Evolutionary conservation across 2,113 vertebrate genomes (phyloP).

Genomic region (Sprattus sprattus): DNA sequence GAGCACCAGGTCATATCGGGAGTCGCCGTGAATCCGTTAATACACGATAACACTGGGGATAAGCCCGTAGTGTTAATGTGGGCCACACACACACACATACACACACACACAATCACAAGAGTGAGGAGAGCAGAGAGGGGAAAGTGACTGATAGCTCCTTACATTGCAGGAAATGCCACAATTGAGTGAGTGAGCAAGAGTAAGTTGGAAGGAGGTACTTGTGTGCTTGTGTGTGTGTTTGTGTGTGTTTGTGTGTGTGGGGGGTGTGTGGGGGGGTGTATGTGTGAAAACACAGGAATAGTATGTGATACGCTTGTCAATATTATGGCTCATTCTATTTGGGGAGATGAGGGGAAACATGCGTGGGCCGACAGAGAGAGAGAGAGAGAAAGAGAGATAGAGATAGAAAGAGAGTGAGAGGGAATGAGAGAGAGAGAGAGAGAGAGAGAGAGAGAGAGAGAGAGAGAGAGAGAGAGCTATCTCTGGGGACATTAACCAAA

Average conservation of each 20-base stretch:
- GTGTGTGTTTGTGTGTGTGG: slow-evolving; percentile 1
- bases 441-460: background rate
- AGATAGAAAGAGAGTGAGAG: background rate
- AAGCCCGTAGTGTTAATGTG: background rate
- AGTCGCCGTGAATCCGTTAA: background rate
- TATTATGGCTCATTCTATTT: background rate
- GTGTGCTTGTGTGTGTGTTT: background rate
- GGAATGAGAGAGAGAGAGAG: background rate
- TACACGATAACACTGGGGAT: background rate
- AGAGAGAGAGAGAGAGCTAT: background rate
- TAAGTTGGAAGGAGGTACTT: background rate
- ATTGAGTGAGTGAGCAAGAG: background rate
- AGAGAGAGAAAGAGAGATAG: background rate
- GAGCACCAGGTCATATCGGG: background rate
- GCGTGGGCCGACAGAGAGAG: background rate
- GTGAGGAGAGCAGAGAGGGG: background rate
- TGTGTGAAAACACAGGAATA: background rate
- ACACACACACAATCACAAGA: background rate
- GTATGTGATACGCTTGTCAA: background rate
- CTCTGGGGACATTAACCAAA: slow-evolving; percentile 37
- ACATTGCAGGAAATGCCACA: background rate
- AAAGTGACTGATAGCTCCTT: background rate
- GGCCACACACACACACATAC: slow-evolving; percentile 4
- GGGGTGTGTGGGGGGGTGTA: background rate
- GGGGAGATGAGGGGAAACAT: background rate